Evolutionary conservation across 2,113 vertebrate genomes (phyloP).

Genomic region (Cinclus mexicanus): DNA sequence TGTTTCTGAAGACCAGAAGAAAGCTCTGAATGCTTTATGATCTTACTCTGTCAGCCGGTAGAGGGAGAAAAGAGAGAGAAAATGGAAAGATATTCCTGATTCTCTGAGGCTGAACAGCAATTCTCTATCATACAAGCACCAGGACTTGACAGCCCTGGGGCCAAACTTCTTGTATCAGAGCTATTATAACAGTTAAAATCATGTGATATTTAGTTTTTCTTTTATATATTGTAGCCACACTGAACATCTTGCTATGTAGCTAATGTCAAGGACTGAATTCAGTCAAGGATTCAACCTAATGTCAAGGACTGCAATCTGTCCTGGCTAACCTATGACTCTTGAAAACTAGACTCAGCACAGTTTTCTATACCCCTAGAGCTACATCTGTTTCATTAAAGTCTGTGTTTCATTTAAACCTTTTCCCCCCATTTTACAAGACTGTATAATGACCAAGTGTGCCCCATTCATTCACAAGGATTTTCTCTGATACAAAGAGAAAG

Average conservation of each 20-base stretch:
- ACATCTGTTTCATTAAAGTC: neutral
- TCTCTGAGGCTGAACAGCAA: neutral
- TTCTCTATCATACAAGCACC: neutral
- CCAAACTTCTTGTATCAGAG: neutral
- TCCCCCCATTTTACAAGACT: neutral
- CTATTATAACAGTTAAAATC: neutral
- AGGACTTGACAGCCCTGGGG: neutral
- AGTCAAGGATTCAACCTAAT: neutral
- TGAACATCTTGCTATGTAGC: neutral
- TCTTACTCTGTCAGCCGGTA: neutral
- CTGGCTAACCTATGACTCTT: neutral
- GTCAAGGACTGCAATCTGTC: neutral
- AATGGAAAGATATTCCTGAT: neutral
- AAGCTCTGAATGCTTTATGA: neutral
- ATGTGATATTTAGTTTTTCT: neutral
- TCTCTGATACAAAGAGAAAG: neutral
- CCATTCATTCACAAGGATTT: neutral
- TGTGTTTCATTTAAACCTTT: neutral
- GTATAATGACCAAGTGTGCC: neutral
- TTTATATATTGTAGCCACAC: neutral
- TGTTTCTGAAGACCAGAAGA: neutral
- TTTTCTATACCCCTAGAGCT: neutral
- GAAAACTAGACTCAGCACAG: neutral
- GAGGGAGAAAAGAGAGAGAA: conserved; percentile 43
- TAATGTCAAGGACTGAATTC: neutral